Conservation (phyloP, 2,888 invertebrate species). For the Morpho helenor region DNA sequence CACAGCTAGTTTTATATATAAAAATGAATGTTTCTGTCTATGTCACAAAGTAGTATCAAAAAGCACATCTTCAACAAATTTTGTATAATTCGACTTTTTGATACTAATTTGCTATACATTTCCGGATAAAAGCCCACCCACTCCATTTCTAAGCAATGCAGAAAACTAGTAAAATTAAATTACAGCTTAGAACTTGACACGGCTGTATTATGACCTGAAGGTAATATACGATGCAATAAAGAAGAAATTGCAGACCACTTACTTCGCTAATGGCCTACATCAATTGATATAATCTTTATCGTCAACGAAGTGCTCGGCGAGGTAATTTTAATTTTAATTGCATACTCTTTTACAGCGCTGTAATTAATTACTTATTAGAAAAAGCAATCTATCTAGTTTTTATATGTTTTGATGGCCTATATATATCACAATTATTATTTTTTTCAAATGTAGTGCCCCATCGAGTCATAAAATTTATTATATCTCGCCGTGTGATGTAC, state of each 20-base stretch:
- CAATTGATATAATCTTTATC: constrained; percentile 23
- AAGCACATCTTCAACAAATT: too few relatives aligned
- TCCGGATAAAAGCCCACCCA: too few relatives aligned
- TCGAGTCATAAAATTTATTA: too few relatives aligned
- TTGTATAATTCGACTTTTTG: too few relatives aligned
- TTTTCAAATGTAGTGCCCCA: too few relatives aligned
- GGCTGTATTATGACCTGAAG: constrained; percentile 21
- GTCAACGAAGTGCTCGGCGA: constrained; percentile 8
- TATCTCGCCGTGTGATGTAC: too few relatives aligned
- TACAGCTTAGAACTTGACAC: constrained; percentile 11
- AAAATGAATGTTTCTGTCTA: not conserved
- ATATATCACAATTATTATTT: too few relatives aligned
- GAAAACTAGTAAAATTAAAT: not conserved
- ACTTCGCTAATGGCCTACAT: constrained; percentile 18
- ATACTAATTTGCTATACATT: not conserved
- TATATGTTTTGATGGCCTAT: too few relatives aligned
- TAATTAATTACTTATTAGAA: not conserved
- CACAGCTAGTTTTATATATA: too few relatives aligned
- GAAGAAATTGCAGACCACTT: constrained; percentile 17
- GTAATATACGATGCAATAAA: constrained; percentile 22
- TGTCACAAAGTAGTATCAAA: not conserved
- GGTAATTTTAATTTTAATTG: not conserved
- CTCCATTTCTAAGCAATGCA: too few relatives aligned
- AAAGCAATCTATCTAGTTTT: not conserved
- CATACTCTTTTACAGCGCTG: constrained; percentile 1